phyloP scores from a whole-genome alignment of 2,113 vertebrate species.

The Scomber japonicus region DNA sequence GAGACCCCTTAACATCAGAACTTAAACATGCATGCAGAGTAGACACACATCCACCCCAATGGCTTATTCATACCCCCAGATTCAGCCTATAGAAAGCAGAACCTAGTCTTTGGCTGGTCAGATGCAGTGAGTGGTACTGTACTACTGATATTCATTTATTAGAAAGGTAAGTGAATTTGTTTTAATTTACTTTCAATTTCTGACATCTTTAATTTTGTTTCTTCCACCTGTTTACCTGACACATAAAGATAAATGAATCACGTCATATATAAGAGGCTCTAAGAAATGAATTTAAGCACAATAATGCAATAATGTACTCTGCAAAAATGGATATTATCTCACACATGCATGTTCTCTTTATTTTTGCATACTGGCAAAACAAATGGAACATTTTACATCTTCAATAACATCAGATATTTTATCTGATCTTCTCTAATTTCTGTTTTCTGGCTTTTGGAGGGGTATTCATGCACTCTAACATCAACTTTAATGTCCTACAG shows the following conservation, averaged over 20 bases:
- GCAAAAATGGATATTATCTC: not conserved
- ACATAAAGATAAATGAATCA: not conserved
- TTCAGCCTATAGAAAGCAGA: constrained; percentile 25
- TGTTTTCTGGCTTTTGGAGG: not conserved
- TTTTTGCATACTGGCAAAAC: not conserved
- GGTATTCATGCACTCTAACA: not conserved
- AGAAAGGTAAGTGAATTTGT: constrained; percentile 16
- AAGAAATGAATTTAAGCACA: not conserved
- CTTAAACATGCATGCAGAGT: constrained; percentile 21
- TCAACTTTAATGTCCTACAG: not conserved
- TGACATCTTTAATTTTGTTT: not conserved
- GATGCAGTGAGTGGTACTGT: not conserved
- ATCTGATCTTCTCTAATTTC: not conserved
- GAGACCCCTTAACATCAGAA: constrained; percentile 66
- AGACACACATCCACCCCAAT: constrained; percentile 16
- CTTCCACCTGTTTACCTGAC: not conserved
- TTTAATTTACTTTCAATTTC: not conserved
- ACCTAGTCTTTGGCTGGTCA: not conserved
- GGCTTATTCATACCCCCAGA: not conserved
- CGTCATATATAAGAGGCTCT: not conserved
- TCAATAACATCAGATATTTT: not conserved
- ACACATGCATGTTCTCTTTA: not conserved
- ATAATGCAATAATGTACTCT: not conserved
- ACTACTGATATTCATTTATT: not conserved
- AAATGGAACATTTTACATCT: not conserved